Evolutionary conservation across 2,797 vertebrate genomes (phyloP).

Genomic region (Margarornis squamiger): DNA sequence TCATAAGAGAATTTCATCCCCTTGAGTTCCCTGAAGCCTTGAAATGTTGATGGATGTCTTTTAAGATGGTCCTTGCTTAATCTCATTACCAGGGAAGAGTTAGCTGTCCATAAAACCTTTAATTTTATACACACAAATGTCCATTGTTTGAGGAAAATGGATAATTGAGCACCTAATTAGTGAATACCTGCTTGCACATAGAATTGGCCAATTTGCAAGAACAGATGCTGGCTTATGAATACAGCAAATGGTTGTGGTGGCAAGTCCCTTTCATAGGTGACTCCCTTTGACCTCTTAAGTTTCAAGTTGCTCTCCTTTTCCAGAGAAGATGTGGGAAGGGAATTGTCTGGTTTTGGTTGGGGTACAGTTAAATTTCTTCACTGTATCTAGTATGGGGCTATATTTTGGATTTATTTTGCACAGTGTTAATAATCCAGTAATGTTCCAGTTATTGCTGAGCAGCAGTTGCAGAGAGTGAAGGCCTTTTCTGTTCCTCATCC

Average conservation of each 20-base stretch:
- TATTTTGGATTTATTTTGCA: neutral
- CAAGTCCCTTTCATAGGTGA: neutral
- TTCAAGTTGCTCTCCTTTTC: neutral
- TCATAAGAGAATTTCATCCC: constrained; percentile 39
- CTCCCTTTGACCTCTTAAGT: neutral
- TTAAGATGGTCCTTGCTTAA: neutral
- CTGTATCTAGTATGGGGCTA: too few species aligned
- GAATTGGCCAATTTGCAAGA: constrained; percentile 29
- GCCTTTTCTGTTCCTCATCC: neutral
- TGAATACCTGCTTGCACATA: constrained; percentile 13
- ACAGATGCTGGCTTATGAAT: constrained; percentile 10
- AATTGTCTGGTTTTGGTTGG: neutral
- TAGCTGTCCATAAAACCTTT: constrained; percentile 26
- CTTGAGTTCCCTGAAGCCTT: neutral
- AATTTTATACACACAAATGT: constrained; percentile 7
- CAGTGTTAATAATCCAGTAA: neutral
- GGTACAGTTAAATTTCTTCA: neutral
- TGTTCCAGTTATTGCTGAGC: neutral
- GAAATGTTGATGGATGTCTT: constrained; percentile 42
- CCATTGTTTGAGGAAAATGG: constrained; percentile 37
- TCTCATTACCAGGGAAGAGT: constrained; percentile 13
- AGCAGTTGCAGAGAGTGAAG: neutral
- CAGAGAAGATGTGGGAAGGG: neutral
- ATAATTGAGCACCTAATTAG: constrained; percentile 59
- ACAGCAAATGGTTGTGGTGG: neutral